A percentile compares a stretch with the other conserved stretches of the same genome.
Conservation (phyloP, 2,888 invertebrate genomes). For the Cosmia pyralina region DNA sequence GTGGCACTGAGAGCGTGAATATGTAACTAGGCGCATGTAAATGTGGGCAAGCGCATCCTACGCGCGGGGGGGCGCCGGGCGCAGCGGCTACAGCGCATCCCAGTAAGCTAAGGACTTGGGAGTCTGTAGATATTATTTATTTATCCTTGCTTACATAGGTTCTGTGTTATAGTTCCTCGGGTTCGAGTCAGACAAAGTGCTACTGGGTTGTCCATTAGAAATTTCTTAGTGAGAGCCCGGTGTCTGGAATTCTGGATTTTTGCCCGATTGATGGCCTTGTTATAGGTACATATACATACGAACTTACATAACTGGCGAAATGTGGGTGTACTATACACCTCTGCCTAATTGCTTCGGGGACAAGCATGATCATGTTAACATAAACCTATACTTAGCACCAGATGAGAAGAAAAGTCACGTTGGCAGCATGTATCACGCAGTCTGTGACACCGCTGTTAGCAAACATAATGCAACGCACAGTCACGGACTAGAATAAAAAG, state of each 20-base stretch:
- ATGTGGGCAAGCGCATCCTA: background rate
- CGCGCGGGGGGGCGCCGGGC: no score
- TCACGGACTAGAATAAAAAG: no score
- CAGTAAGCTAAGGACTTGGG: background rate
- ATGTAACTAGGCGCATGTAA: slow-evolving; percentile 3
- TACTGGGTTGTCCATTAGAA: background rate
- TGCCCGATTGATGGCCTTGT: background rate
- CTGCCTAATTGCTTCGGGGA: no score
- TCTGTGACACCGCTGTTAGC: slow-evolving; percentile 9
- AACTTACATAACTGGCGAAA: no score
- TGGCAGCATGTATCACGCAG: background rate
- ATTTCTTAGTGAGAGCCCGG: background rate
- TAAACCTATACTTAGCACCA: no score
- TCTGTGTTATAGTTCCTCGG: background rate
- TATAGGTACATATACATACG: no score
- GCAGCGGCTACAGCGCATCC: background rate
- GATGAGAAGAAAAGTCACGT: background rate
- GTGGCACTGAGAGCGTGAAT: slow-evolving; percentile 1
- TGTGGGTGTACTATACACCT: background rate
- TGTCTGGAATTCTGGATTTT: background rate
- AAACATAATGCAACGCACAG: slow-evolving; percentile 2
- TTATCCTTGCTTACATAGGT: background rate
- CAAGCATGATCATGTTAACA: no score
- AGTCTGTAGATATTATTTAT: no score
- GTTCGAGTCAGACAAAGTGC: no score